A percentile compares a stretch with the other conserved stretches of the same genome.
These are phyloP conservation scores for Platycheirus rosarum DNA, from an alignment of 2,888 invertebrate species.

Conservation along the genomic window DNA sequence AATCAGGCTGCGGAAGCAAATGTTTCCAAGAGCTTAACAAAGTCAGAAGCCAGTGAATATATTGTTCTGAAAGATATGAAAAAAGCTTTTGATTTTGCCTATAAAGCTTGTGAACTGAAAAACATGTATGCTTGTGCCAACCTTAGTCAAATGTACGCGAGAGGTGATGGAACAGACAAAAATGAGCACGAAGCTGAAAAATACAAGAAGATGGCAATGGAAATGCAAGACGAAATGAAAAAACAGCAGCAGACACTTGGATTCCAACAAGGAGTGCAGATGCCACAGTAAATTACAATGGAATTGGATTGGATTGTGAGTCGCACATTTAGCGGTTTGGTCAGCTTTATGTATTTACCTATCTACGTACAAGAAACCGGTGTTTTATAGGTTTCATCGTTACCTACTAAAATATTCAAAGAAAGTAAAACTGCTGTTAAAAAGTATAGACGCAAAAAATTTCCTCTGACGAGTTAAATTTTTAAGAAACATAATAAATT, in stretches of 20 bases:
- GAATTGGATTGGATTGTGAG: background rate
- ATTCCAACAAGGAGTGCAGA: conserved; percentile 84
- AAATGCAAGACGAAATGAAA: conserved; percentile 87
- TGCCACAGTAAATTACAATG: conserved; percentile 77
- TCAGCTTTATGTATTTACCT: too few relatives aligned
- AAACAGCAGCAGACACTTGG: conserved; percentile 83
- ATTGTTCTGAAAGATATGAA: conserved; percentile 87
- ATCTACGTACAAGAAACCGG: too few relatives aligned
- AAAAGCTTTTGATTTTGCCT: conserved; percentile 90
- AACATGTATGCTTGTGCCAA: conserved; percentile 95
- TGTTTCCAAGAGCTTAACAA: conserved; percentile 24
- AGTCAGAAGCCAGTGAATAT: conserved; percentile 82
- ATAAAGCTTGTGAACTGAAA: conserved; percentile 91
- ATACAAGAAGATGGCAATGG: conserved; percentile 88
- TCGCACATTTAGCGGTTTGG: background rate
- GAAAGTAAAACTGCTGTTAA: too few relatives aligned
- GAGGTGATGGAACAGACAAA: conserved; percentile 92
- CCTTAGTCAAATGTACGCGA: conserved; percentile 92
- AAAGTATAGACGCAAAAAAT: too few relatives aligned
- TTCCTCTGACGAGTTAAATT: too few relatives aligned
- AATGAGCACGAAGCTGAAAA: conserved; percentile 88
- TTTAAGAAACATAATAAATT: too few relatives aligned
- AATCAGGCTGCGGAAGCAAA: conserved; percentile 83
- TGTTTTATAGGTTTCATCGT: too few relatives aligned
- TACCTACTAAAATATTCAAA: too few relatives aligned